Evolutionary conservation across 2,888 invertebrate genomes (phyloP).

Genomic region (Athalia cordata): DNA sequence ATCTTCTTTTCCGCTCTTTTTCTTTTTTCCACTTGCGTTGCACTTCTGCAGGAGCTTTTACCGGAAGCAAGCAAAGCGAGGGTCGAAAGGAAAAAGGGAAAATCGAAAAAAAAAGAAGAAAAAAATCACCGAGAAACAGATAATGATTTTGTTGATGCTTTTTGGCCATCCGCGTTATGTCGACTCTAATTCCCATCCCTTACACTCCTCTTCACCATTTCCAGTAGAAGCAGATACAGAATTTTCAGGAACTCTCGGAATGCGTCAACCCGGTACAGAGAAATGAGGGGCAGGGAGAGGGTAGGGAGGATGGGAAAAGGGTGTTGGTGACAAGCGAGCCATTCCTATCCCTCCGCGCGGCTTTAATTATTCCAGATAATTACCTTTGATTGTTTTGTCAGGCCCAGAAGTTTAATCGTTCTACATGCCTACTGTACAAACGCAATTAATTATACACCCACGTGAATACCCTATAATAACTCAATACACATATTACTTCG

Average conservation of each 20-base stretch:
- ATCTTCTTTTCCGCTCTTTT: not conserved
- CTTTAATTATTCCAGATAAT: constrained; percentile 40
- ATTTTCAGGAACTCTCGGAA: no score
- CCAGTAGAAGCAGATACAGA: no score
- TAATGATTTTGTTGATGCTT: no score
- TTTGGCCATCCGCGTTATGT: no score
- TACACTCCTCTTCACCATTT: not conserved
- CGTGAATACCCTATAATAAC: not conserved
- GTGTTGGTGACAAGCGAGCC: constrained; percentile 15
- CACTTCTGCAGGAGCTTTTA: not conserved
- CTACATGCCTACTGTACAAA: not conserved
- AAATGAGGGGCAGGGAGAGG: not conserved
- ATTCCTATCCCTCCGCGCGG: not conserved
- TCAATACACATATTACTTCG: no score
- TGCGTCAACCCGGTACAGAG: not conserved
- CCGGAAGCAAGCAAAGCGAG: not conserved
- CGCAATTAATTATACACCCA: not conserved
- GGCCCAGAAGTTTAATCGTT: not conserved
- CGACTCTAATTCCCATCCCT: not conserved
- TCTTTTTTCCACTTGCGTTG: not conserved
- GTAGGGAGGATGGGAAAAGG: not conserved
- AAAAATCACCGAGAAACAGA: not conserved
- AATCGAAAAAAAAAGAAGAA: not conserved
- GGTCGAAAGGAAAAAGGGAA: not conserved
- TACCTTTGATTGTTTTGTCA: constrained; percentile 37